Conservation (phyloP, 2,113 vertebrate species). For the Pseudolaguvia tuberculata region DNA sequence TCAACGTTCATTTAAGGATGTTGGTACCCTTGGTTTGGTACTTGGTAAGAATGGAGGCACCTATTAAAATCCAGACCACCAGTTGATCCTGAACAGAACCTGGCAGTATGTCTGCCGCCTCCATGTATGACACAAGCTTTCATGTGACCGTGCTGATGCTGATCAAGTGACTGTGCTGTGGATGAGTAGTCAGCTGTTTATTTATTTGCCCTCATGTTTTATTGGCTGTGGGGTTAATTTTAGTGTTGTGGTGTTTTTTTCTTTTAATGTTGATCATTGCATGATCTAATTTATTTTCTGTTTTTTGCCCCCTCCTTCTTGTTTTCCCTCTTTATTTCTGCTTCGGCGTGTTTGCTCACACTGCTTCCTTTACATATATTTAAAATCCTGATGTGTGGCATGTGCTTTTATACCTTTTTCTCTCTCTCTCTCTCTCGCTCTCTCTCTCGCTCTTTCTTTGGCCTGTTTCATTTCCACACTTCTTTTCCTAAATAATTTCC, state of each 20-base stretch:
- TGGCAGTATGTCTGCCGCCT: neutral
- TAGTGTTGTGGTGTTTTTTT: constrained; percentile 33
- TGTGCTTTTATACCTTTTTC: constrained; percentile 24
- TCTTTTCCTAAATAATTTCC: constrained; percentile 1
- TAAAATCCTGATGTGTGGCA: neutral
- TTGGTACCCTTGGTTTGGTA: no score
- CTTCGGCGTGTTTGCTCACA: neutral
- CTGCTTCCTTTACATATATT: neutral
- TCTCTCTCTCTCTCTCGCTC: no score
- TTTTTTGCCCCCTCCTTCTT: constrained; percentile 23
- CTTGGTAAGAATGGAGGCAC: no score
- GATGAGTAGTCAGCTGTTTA: constrained; percentile 44
- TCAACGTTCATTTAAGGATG: no score
- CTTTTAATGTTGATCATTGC: constrained; percentile 73
- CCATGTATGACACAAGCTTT: constrained; percentile 12
- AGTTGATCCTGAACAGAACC: no score
- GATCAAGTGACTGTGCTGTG: constrained; percentile 50
- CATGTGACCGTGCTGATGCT: constrained; percentile 17
- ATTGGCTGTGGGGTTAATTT: constrained; percentile 34
- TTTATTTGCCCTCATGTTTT: neutral
- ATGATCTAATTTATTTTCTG: constrained; percentile 77
- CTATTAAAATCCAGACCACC: no score
- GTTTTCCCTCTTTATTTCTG: neutral
- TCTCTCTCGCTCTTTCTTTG: no score
- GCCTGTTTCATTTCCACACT: constrained; percentile 24